A percentile compares a stretch with the other conserved stretches of the same genome.
Conservation (phyloP, 2,113 vertebrate species). For the Peromyscus californicus region DNA sequence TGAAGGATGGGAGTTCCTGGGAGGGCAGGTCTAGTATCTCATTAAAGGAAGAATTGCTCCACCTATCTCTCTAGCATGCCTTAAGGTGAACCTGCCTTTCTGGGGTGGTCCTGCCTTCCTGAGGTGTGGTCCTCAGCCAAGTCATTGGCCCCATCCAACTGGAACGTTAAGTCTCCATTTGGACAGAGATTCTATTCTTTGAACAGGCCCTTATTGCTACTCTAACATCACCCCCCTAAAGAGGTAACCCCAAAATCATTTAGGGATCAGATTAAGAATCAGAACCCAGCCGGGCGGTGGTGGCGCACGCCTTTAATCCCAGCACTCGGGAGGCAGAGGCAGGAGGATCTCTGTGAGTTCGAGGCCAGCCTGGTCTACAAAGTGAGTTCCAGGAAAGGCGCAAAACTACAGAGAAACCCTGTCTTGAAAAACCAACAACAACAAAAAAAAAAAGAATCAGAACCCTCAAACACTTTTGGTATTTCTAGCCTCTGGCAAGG, state of each 20-base stretch:
- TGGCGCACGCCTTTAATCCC: too few relatives aligned
- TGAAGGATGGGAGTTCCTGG: not conserved
- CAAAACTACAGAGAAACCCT: too few relatives aligned
- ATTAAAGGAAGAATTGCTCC: not conserved
- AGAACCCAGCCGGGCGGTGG: too few relatives aligned
- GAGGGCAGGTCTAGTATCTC: not conserved
- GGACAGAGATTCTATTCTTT: not conserved
- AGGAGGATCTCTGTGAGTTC: too few relatives aligned
- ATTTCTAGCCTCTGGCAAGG: not conserved
- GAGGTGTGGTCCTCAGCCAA: not conserved
- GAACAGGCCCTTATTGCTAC: not conserved
- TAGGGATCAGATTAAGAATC: not conserved
- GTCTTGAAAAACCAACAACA: too few relatives aligned
- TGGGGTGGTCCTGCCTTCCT: not conserved
- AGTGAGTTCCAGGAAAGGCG: too few relatives aligned
- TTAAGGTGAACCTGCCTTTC: not conserved
- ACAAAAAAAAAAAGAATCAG: not conserved
- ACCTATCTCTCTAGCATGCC: not conserved
- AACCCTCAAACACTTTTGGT: not conserved
- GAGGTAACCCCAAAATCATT: not conserved
- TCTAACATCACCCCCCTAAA: not conserved
- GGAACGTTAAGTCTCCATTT: not conserved
- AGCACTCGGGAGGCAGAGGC: too few relatives aligned
- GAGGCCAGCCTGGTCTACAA: too few relatives aligned
- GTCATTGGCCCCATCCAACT: not conserved